These are phyloP conservation scores for Abrostola triplasia DNA, from an alignment of 2,888 invertebrate genomes.

Conservation along the genomic window DNA sequence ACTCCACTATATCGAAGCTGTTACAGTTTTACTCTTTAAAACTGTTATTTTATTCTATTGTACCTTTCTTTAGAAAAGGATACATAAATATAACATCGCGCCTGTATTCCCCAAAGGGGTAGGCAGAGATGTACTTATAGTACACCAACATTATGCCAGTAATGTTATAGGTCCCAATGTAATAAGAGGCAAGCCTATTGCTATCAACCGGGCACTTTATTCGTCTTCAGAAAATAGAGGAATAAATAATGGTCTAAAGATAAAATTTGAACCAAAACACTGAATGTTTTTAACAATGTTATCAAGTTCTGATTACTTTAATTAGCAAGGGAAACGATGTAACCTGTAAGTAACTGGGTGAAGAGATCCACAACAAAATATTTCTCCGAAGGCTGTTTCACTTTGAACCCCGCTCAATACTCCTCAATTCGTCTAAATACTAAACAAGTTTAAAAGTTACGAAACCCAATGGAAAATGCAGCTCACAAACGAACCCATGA, in stretches of 20 bases:
- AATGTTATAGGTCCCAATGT: too few relatives aligned
- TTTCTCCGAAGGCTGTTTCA: conserved; percentile 16
- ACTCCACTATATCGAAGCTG: conserved; percentile 11
- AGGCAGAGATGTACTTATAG: too few relatives aligned
- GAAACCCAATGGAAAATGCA: conserved; percentile 50
- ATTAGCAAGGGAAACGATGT: neutral
- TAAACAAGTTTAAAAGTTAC: conserved; percentile 47
- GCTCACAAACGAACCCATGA: conserved; percentile 48
- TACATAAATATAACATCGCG: too few relatives aligned
- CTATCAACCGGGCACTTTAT: too few relatives aligned
- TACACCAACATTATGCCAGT: too few relatives aligned
- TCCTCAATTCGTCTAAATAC: conserved; percentile 28
- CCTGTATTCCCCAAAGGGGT: too few relatives aligned
- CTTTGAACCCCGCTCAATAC: conserved; percentile 30
- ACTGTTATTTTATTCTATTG: neutral
- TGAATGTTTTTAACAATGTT: neutral
- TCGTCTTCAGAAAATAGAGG: too few relatives aligned
- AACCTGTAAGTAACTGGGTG: neutral
- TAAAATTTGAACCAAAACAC: neutral
- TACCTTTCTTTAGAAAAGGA: too few relatives aligned
- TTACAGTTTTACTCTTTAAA: conserved; percentile 15
- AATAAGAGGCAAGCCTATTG: too few relatives aligned
- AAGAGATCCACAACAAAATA: conserved; percentile 14
- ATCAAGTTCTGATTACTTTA: conserved; percentile 1
- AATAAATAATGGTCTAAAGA: too few relatives aligned